Base-by-base conservation (phyloP, 2,113 vertebrate genomes). In the Lichenostomus cassidix region DNA sequence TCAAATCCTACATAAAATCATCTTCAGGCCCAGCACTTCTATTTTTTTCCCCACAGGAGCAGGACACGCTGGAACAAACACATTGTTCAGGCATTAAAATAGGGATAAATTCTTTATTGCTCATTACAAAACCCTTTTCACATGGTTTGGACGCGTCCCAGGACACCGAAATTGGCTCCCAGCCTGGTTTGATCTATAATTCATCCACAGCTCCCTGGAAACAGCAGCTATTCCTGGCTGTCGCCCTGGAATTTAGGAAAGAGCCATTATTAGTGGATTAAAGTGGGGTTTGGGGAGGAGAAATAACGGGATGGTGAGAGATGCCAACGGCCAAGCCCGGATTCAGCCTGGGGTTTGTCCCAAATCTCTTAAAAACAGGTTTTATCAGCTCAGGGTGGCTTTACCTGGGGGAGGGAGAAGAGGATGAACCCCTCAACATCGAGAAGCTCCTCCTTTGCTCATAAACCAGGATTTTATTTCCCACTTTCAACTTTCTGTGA, bases 31-130 rank as follows among this genome's bases (percentile, higher is more conserved):
- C 15, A 20, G 27, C 17, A 7, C 21, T 5, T 41, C 52, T 46
- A 31, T 68, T 29, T 27, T 27, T 33, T 1, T 5, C 20, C 35
- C 9, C n/a, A 2, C 1, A 0, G 10, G 69, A 71, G 74, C 29
- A 9, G 42, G n/a, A 29, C 15, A 29, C 1, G 5, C 7, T 5
- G 33, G 35, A 53, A 92, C 49, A 87, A 81, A 94, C 62, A 42
- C 23, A 25, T 53, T 8, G 1, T 33, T 50, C 44, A 62, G 58
- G 22, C 86, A 3, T 35, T 18, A 24, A 44, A 67, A 41, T 20
- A 12, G 49, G 76, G 46, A 12, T 4, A 15, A 14, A 59, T 25
- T 29, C 53, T 90, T 92, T 94, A 94, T 90, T 95, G 19, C 19
- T 59, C 5, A 2, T 33, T 84, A 87, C 78, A 95, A 46, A 73